Base-by-base conservation (phyloP, 30 jellyfish, hydroid and myxozoan genomes). In the Catostylus mosaicus region DNA sequence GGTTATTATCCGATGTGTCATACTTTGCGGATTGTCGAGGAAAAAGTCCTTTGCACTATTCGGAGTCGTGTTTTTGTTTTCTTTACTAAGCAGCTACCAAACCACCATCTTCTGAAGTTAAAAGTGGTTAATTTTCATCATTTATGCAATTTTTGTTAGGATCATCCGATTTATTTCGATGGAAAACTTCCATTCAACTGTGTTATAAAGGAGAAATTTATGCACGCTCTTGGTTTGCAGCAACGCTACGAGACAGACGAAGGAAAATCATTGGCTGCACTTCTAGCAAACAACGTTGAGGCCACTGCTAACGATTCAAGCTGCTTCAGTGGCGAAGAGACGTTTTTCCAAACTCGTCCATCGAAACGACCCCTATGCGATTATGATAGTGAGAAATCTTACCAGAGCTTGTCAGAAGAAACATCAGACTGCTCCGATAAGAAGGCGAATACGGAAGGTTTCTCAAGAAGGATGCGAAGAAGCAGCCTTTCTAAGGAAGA, bases 401-500 rank as follows among this genome's bases (percentile, higher is more conserved):
- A 54, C 20, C 85, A 74, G 16, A 74, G 74, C 71, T 50, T 66
- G 74, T 74, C 85, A 22, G 85, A 74, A 35, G 85, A 56, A 32
- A 37, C 85, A 1, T 74, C 85, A 27, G 85, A 74, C 22, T 43
- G 64, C 16, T 74, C 75, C 1, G 85, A 74, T 31, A 74, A 52
- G 74, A 56, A 8, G 52, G 36, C 40, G 0, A 38, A 54, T 52
- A 4, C 77, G 12, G 76, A 51, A 27, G 68, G 52, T 14, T 29
- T 14, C 30, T 51, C 30, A 22, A 34, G 51, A 31, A 80, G n/a
- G 54, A 32, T 43, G 8, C 63, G 75, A 22, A 67, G 90, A 30
- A 52, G 83, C 75, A 46, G 43, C 38, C 61, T 89, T 23, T 74
- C 97, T 12, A 60, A 76, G 19, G 95, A 89, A 37, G 97, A 89